These are phyloP conservation scores for Vidua macroura DNA, from an alignment of 2,113 vertebrate genomes.

Conservation along the genomic window DNA sequence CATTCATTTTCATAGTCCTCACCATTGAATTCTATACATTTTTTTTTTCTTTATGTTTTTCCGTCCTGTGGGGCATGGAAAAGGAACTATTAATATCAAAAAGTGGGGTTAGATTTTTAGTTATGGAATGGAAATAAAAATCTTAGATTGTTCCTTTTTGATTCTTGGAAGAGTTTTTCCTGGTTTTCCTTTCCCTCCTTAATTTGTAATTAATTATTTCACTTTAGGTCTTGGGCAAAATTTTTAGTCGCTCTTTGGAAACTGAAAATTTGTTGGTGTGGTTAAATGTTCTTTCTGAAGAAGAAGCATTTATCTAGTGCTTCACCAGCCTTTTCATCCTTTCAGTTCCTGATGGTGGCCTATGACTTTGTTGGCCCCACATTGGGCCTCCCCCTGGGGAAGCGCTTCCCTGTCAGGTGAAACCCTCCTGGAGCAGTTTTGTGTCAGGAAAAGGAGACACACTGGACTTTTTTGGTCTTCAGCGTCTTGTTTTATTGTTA, in stretches of 20 bases:
- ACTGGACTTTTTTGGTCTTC: no score
- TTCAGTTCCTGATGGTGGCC: neutral
- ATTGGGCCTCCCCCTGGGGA: no score
- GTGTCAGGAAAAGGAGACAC: no score
- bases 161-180: neutral
- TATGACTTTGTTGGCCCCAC: no score
- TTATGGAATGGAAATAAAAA: neutral
- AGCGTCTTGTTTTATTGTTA: no score
- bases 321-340: neutral
- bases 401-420: no score
- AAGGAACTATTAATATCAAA: neutral
- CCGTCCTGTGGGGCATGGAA: rapidly evolving
- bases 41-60: neutral
- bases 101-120: neutral
- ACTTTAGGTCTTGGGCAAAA: neutral
- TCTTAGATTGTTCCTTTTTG: neutral
- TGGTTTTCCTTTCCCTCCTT: neutral
- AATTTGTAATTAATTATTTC: neutral
- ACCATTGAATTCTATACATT: neutral
- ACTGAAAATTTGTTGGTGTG: neutral
- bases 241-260: neutral
- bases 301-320: neutral
- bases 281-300: neutral
- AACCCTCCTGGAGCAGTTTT: no score
- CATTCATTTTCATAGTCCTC: neutral